Percentiles rank a stretch among this genome's conserved stretches.
phyloP scores from a whole-genome alignment of 1,140 invertebrate genomes.

The Chironomus tepperi region DNA sequence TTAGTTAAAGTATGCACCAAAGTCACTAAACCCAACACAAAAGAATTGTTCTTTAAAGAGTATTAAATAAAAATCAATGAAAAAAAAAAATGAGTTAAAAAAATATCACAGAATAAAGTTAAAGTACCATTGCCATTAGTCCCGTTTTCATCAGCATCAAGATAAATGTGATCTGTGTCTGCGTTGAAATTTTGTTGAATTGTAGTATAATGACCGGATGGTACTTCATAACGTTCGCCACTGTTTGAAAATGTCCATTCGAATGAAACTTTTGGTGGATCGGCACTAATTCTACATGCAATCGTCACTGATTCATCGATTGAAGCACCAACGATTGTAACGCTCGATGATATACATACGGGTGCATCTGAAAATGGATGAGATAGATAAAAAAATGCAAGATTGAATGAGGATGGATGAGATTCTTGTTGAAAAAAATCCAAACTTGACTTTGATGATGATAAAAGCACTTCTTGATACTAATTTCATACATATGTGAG shows the following conservation, averaged over 20 bases:
- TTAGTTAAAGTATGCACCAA: no score
- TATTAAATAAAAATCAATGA: no score
- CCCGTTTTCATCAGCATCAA: not conserved
- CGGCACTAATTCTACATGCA: constrained; percentile 74
- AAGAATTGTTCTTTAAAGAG: no score
- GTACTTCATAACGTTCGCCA: constrained; percentile 70
- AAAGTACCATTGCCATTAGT: constrained; percentile 20
- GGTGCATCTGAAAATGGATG: constrained; percentile 58
- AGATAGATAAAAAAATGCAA: constrained; percentile 27
- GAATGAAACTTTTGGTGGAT: constrained; percentile 73
- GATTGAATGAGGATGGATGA: constrained; percentile 6
- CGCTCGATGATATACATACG: constrained; percentile 59
- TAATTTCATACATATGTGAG: no score
- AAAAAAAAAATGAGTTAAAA: constrained; percentile 23
- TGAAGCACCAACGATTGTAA: constrained; percentile 70
- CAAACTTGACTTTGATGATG: not conserved
- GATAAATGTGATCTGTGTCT: constrained; percentile 25
- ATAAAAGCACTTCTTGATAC: no score
- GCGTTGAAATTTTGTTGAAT: constrained; percentile 38
- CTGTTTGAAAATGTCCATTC: constrained; percentile 85
- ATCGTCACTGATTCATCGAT: constrained; percentile 72
- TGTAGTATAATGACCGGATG: constrained; percentile 47
- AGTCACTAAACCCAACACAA: no score
- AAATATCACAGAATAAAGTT: constrained; percentile 17
- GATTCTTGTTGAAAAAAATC: no score